Base-by-base conservation (phyloP, 2,113 vertebrate genomes). In the Corvus cornix region DNA sequence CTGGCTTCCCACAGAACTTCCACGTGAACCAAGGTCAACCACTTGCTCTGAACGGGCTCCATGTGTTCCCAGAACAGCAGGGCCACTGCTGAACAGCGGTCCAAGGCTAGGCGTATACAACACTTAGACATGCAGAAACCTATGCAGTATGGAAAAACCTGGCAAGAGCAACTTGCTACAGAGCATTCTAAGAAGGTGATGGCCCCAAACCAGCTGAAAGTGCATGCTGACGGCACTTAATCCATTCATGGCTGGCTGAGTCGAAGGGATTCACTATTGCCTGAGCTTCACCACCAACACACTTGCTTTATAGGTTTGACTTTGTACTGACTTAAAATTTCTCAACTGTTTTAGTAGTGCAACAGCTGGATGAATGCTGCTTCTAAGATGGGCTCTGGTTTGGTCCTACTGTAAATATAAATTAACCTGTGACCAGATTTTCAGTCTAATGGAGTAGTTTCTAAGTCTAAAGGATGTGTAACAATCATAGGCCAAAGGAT, bases 201-300 rank as follows among this genome's bases (percentile, higher is more conserved):
- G 55, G 46, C n/a, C 31, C 31, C 58, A 68, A n/a, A 53, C 5
- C 33, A 63, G 9, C 62, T 41, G 2, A 6, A 62, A 43, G 56
- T 6, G 20, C 49, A 10, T 5, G 31, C 31, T 78, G n/a, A 53
- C 31, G 39, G 41, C 60, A 52, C 12, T 68, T 15, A n/a, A 56
- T 8, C 44, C n/a, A 27, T 68, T 76, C 28, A 16, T 4, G 41
- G 64, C 39, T 62, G 37, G 22, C 60, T 35, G 24, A 56, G 21
- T 11, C 1, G 3, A 74, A 52, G 26, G 1, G 21, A 60, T 52
- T 68, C 24, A 5, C 33, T 46, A 1, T 1, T 26, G 33, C 27
- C 21, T 16, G 33, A 63, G 22, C 28, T 39, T 68, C 1, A n/a
- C 49, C 28, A 48, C 13, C 37, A 48, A 63, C 30, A 43, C 18